Percentiles rank a stretch among this genome's conserved stretches.
These are phyloP conservation scores for Lethenteron camtschaticum DNA, from an alignment of 2,113 vertebrate species.

Conservation along the genomic window DNA sequence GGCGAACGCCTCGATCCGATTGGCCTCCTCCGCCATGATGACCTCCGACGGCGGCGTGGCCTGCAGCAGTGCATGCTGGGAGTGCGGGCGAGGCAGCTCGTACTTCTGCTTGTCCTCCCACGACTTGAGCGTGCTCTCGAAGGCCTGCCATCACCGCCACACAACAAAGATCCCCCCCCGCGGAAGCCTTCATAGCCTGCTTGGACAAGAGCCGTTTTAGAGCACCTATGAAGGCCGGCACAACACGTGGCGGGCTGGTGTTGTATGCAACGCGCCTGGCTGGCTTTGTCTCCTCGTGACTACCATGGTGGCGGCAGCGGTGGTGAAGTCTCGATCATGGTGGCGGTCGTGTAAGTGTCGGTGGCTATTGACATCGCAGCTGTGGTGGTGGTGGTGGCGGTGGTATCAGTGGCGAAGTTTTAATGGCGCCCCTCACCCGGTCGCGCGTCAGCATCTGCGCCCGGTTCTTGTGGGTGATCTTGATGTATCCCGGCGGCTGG, in stretches of 20 bases:
- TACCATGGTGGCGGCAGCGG: too few species aligned
- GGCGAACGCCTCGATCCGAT: constrained; percentile 56
- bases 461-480: constrained; percentile 87
- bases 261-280: too few species aligned
- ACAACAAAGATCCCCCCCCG: neutral
- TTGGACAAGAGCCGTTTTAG: too few species aligned
- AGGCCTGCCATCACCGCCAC: constrained; percentile 31
- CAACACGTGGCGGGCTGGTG: too few species aligned
- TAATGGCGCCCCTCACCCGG: constrained; percentile 28
- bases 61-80: constrained; percentile 21
- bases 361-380: too few species aligned
- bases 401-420: too few species aligned
- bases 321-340: too few species aligned
- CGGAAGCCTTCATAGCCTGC: too few species aligned
- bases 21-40: constrained; percentile 60
- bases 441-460: constrained; percentile 83
- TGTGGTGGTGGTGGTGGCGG: too few species aligned
- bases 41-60: constrained; percentile 34
- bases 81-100: constrained; percentile 41
- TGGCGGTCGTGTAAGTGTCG: too few species aligned
- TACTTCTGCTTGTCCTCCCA: constrained; percentile 97
- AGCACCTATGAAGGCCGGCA: too few species aligned
- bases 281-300: too few species aligned
- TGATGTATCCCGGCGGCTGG: constrained; percentile 77
- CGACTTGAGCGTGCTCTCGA: constrained; percentile 83